Conservation (phyloP, 2,797 vertebrate genomes). For the Austrolebias charrua region DNA sequence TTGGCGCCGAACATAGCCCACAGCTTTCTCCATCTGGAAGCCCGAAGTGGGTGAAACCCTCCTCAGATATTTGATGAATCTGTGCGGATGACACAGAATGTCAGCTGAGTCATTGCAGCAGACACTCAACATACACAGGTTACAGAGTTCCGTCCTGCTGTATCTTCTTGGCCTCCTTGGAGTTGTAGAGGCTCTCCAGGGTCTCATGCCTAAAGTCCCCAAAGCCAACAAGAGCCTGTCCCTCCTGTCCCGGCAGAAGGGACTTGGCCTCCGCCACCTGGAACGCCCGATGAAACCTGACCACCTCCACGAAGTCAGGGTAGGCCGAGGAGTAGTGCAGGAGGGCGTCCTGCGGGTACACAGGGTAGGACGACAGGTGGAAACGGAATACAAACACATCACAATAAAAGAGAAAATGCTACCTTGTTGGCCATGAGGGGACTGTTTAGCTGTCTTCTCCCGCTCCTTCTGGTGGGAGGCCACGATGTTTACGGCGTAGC, state of each 20-base stretch:
- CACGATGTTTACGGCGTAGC: too few species aligned
- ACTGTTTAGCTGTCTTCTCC: slow-evolving; percentile 10
- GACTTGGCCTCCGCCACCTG: neutral
- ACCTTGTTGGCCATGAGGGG: neutral
- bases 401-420: too few species aligned
- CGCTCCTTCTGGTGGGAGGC: neutral
- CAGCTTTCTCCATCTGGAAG: too few species aligned
- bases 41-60: too few species aligned
- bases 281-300: slow-evolving; percentile 1
- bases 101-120: too few species aligned
- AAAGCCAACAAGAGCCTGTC: slow-evolving; percentile 6
- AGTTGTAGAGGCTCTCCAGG: too few species aligned
- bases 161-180: too few species aligned
- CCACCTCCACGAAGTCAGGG: neutral
- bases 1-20: too few species aligned
- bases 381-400: neutral
- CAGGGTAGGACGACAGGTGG: neutral
- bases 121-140: too few species aligned
- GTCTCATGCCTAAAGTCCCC: neutral
- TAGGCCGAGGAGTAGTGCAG: neutral
- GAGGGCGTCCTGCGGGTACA: neutral
- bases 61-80: too few species aligned
- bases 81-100: too few species aligned
- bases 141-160: too few species aligned
- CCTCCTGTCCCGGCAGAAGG: neutral